These are phyloP conservation scores for Himalopsyche kuldschensis DNA, from an alignment of 2,888 invertebrate genomes.

Conservation along the genomic window DNA sequence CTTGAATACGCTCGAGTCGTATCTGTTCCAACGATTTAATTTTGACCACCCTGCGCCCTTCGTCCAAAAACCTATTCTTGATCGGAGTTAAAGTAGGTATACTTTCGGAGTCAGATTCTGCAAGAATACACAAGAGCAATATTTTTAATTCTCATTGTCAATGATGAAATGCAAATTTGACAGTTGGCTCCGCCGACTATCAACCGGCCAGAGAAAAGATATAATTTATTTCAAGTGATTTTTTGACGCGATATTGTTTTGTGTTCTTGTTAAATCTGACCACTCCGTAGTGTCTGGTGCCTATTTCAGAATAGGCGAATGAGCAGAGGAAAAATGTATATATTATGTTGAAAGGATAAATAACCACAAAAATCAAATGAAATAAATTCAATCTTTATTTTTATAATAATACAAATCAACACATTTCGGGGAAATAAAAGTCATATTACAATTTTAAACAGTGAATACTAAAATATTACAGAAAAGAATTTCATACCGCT, in stretches of 20 bases:
- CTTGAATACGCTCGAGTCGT: constrained; percentile 69
- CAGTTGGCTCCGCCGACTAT: not conserved
- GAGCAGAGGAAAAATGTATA: not conserved
- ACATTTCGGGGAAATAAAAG: not conserved
- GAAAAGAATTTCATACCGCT: not conserved
- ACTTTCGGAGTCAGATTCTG: constrained; percentile 79
- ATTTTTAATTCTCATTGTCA: not conserved
- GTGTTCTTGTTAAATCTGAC: constrained; percentile 18
- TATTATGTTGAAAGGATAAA: constrained; percentile 14
- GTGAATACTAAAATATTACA: not conserved
- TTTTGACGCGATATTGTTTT: constrained; percentile 12
- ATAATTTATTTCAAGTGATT: constrained; percentile 38
- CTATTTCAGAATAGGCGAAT: not conserved
- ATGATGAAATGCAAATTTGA: not conserved
- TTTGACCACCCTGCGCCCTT: constrained; percentile 47
- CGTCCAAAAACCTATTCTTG: constrained; percentile 51
- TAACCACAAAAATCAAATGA: constrained; percentile 40
- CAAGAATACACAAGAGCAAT: constrained; percentile 61
- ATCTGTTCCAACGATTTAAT: constrained; percentile 71
- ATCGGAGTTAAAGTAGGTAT: constrained; percentile 65
- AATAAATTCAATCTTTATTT: constrained; percentile 37
- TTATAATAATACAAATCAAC: constrained; percentile 21
- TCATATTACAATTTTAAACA: not conserved
- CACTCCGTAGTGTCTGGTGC: not conserved
- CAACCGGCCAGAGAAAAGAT: not conserved